Conservation (phyloP, 2,113 vertebrate genomes). For the Microtus pennsylvanicus region DNA sequence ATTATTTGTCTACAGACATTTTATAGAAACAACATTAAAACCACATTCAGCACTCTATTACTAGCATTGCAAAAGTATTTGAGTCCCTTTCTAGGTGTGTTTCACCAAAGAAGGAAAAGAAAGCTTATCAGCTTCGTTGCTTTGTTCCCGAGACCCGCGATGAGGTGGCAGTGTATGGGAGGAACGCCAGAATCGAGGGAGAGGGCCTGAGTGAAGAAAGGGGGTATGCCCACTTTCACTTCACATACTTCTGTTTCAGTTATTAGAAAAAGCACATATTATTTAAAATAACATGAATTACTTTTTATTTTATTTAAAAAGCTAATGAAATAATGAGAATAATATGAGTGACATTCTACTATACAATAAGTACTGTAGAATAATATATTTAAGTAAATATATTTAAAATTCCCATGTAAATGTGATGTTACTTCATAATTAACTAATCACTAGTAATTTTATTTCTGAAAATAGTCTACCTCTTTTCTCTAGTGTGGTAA, state of each 20-base stretch:
- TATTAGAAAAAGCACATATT: background rate
- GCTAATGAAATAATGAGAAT: background rate
- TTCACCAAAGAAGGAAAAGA: background rate
- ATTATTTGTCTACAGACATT: background rate
- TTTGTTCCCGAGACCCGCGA: background rate
- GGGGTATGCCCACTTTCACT: background rate
- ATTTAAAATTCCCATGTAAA: background rate
- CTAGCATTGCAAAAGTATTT: background rate
- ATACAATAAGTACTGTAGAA: background rate
- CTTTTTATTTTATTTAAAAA: background rate
- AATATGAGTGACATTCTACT: background rate
- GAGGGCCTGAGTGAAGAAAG: background rate
- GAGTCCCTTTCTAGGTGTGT: background rate
- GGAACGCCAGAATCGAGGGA: background rate
- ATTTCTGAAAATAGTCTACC: background rate
- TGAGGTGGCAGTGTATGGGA: background rate
- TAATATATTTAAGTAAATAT: background rate
- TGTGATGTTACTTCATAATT: background rate
- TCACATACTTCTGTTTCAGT: background rate
- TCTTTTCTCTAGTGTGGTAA: no score
- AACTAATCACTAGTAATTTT: background rate
- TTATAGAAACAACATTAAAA: background rate
- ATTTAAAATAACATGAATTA: background rate
- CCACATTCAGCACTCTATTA: background rate
- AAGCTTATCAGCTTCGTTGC: background rate